Conservation (phyloP, 2,797 vertebrate species). For the Acanthopagrus latus region DNA sequence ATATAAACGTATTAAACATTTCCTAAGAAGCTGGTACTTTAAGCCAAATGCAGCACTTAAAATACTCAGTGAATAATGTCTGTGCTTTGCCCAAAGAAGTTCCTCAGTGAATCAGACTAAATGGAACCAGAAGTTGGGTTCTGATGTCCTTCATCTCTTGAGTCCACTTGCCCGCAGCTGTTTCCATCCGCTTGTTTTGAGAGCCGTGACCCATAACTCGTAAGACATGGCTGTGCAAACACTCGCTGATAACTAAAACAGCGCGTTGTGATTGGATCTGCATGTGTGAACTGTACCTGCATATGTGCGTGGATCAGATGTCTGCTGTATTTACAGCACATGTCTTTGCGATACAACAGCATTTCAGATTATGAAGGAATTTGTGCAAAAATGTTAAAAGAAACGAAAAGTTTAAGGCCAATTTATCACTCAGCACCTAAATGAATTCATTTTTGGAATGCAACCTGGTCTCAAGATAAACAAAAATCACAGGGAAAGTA, state of each 20-base stretch:
- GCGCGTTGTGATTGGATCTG: constrained; percentile 43
- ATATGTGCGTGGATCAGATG: constrained; percentile 11
- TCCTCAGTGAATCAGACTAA: constrained; percentile 25
- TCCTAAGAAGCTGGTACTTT: constrained; percentile 10
- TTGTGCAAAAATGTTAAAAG: background rate
- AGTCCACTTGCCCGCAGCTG: constrained; percentile 47
- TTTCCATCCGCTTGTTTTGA: constrained; percentile 70
- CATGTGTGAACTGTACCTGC: constrained; percentile 42
- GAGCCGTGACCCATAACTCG: constrained; percentile 60
- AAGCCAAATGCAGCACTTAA: constrained; percentile 24
- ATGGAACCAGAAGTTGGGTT: constrained; percentile 45
- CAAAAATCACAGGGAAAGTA: background rate
- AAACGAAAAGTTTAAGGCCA: background rate
- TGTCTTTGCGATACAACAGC: background rate
- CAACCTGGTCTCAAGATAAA: background rate
- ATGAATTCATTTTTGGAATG: background rate
- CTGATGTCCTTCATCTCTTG: constrained; percentile 33
- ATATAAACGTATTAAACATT: constrained; percentile 22
- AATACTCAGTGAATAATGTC: constrained; percentile 33
- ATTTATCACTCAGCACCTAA: background rate
- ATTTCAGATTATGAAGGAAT: background rate
- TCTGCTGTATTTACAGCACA: constrained; percentile 5
- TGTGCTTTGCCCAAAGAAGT: constrained; percentile 31
- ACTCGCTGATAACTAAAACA: constrained; percentile 44
- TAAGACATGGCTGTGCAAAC: constrained; percentile 51